Evolutionary conservation across 2,113 vertebrate genomes (phyloP), one percentile per base, ranked within the genome.

Genomic region (Circaetus cinerascens): DNA sequence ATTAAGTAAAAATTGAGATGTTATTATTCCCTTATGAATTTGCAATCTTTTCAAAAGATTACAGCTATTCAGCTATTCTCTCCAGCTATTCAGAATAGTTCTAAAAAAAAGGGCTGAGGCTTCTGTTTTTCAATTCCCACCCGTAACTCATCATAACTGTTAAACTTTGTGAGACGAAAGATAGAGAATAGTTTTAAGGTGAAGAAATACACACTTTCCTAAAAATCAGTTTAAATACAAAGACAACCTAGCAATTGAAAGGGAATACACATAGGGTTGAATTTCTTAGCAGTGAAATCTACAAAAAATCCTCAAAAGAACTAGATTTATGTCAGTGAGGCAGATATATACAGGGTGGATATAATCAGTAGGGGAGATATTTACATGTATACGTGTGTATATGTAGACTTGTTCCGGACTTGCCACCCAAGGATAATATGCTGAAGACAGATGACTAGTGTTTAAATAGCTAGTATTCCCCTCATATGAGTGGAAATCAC

Each of bases 11-110:
- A 95, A 84, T 51, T 1, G 5, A 89, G 68, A 85, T 72, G 8
- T 63, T 84, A 81, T 81, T 89, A 78, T 29, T 87, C 89, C 46
- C 64, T 68, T 55, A 48, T 40, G 51, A 87, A 68, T 87, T 63
- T 77, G 81, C 89, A 43, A 85, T 78, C 16, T 85, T 91, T 96
- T 68, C 36, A 89, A 56, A 87, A 78, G 51, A 88, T 56, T 79
- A 76, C 15, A 64, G 26, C 40, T 68, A 67, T 63, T 43, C 66
- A 77, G 40, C 15, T 89, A 15, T 40, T 80, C 73, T 92, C 36
- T 64, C 27, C 48, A 66, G 29, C 25, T 67, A 50, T 59, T 93
- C 43, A 50, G 73, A 91, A 74, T 2, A 57, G 25, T 10, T 80
- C 25, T 77, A 34, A 46, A 57, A 73, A 69, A 56, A 46, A 32